A percentile compares a stretch with the other conserved stretches of the same genome.
These are phyloP conservation scores for Kradibia gibbosae DNA, from an alignment of 1,140 invertebrate genomes.

Conservation along the genomic window DNA sequence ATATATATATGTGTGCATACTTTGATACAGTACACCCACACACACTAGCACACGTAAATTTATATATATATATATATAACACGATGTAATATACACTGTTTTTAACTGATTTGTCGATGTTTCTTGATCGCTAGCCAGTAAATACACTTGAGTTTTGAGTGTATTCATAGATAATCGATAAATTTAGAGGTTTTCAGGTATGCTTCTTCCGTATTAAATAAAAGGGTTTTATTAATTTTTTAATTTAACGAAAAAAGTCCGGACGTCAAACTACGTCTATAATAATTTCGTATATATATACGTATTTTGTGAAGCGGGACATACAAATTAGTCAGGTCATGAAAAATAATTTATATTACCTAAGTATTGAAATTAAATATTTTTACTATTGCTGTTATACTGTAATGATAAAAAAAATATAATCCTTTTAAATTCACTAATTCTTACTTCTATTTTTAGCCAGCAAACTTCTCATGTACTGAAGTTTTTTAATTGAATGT, in stretches of 20 bases:
- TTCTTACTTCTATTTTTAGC: background rate
- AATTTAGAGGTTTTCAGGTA: constrained; percentile 7
- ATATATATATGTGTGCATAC: background rate
- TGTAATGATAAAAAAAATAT: constrained; percentile 23
- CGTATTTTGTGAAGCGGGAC: background rate
- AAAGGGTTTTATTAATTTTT: background rate
- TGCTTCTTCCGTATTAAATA: constrained; percentile 13
- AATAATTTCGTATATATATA: background rate
- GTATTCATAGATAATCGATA: constrained; percentile 1
- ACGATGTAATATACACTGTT: constrained; percentile 70
- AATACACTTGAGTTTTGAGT: constrained; percentile 30
- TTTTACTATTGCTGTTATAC: constrained; percentile 43
- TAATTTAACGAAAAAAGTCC: background rate
- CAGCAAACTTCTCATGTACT: background rate
- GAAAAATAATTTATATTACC: constrained; percentile 39
- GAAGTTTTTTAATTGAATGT: background rate
- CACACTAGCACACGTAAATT: no score
- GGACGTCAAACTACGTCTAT: background rate
- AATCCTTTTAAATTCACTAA: constrained; percentile 1
- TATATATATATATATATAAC: background rate
- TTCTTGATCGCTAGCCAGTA: constrained; percentile 62
- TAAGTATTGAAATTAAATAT: constrained; percentile 45
- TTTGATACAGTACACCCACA: no score
- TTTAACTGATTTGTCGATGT: constrained; percentile 71
- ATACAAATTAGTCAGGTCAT: constrained; percentile 20